Conservation (phyloP, 2,113 vertebrate genomes). For the Pituophis catenifer region DNA sequence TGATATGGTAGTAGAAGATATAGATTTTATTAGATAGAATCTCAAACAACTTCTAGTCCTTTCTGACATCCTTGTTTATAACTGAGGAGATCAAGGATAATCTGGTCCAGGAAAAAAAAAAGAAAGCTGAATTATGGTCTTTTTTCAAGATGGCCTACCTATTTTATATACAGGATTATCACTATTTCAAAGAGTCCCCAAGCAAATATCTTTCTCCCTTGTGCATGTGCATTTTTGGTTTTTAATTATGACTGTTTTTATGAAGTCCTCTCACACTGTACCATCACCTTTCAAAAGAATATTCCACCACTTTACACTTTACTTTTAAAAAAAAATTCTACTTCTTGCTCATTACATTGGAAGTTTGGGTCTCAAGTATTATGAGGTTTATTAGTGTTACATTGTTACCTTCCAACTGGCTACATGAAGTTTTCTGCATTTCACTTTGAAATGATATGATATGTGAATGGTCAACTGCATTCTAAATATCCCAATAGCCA, state of each 20-base stretch:
- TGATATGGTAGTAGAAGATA: too few species aligned
- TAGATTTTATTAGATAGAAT: neutral
- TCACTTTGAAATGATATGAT: conserved; percentile 33
- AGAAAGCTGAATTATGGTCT: neutral
- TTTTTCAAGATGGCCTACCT: neutral
- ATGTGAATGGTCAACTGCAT: conserved; percentile 26
- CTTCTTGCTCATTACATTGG: conserved; percentile 3
- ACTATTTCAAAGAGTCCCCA: neutral
- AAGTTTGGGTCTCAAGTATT: rapidly evolving
- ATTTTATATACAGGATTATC: neutral
- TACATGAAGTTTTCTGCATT: conserved; percentile 25
- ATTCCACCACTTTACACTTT: neutral
- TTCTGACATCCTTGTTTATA: neutral
- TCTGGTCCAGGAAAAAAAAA: neutral
- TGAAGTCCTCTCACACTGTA: neutral
- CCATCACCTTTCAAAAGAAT: neutral
- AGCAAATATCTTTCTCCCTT: neutral
- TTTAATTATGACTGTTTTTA: too few species aligned
- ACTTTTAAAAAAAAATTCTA: neutral
- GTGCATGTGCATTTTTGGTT: too few species aligned
- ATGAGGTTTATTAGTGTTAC: conserved; percentile 9
- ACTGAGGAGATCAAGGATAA: neutral
- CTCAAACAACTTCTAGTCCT: neutral
- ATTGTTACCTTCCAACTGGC: neutral
- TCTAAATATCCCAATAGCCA: conserved; percentile 23